Evolutionary conservation across 1,140 invertebrate genomes (phyloP), one percentile per base, ranked within the genome.

Genomic region (Danaus melanippus): DNA sequence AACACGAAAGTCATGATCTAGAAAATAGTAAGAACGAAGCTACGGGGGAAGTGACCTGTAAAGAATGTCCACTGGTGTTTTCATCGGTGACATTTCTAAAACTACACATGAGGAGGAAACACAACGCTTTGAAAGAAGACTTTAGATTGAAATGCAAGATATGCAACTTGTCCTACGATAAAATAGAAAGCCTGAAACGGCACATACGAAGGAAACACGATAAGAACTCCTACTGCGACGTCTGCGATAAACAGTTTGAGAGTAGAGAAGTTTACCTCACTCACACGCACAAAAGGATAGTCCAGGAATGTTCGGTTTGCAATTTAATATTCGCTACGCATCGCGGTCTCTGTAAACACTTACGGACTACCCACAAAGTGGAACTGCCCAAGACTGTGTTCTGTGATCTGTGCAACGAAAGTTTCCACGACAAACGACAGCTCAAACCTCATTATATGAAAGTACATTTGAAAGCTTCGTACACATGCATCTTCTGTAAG

Each of bases 41-140:
- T 56, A 79, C 79, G 1, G 83, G 79, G 6, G 79, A 86, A 50
- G 70, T 86, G 6, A 66, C 69, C 32, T 86, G 83, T 51, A 77
- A 72, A 56, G 68, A 81, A 59, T 86, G 80, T 42, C 79, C 74
- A 12, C 49, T 83, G 39, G 72, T 84, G 7, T 84, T 86, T 62
- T 81, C 83, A 7, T 77, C 78, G 1, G 17, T 84, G 1, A 82
- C 71, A 56, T 84, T 66, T 39, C 56, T 86, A 17, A 83, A 83
- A 53, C 32, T 84, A 8, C 83, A 86, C 43, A 86, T 86, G 83
- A 79, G 83, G 58, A 64, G 83, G 43, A 86, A 83, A 42, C 83
- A 86, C 50, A 84, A 86, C 47, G 81, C 76, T 17, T 62, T 84
- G 39, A 74, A 67, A 53, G 83, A 84, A 15, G 61, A 83, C 52